Evolutionary conservation across 2,888 invertebrate genomes (phyloP).

Genomic region (Ochlodes sylvanus): DNA sequence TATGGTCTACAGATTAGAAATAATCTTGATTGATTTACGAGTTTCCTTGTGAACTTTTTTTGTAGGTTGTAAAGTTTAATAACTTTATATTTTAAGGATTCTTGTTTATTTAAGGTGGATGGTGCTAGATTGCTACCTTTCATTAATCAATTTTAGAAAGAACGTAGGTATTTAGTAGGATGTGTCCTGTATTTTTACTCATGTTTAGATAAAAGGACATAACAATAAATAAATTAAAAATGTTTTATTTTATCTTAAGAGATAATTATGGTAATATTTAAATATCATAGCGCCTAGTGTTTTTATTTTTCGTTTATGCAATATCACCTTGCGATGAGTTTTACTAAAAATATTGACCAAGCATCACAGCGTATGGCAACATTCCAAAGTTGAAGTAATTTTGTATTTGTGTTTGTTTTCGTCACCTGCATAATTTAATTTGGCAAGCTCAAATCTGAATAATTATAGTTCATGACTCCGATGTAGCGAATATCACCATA

Average conservation of each 20-base stretch:
- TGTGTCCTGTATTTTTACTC: too few relatives aligned
- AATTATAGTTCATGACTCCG: background rate
- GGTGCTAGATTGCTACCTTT: too few relatives aligned
- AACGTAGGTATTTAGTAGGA: too few relatives aligned
- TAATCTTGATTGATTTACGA: constrained; percentile 3
- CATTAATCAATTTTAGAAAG: too few relatives aligned
- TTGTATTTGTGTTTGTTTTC: constrained; percentile 27
- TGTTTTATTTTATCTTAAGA: too few relatives aligned
- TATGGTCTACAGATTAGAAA: constrained; percentile 21
- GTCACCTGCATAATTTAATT: constrained; percentile 15
- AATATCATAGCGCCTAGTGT: too few relatives aligned
- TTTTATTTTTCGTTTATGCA: too few relatives aligned
- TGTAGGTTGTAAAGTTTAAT: background rate
- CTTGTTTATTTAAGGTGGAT: too few relatives aligned
- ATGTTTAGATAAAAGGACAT: too few relatives aligned
- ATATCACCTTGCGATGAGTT: background rate
- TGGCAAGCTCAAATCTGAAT: background rate
- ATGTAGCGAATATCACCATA: background rate
- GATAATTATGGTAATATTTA: too few relatives aligned
- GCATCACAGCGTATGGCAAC: constrained; percentile 34
- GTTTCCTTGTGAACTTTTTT: background rate
- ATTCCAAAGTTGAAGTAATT: constrained; percentile 39
- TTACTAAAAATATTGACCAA: background rate
- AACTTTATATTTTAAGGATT: background rate
- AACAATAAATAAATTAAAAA: too few relatives aligned